Evolutionary conservation across 2,888 invertebrate genomes (phyloP), one percentile per base, ranked within the genome.

Genomic region (Girardia tigrina): DNA sequence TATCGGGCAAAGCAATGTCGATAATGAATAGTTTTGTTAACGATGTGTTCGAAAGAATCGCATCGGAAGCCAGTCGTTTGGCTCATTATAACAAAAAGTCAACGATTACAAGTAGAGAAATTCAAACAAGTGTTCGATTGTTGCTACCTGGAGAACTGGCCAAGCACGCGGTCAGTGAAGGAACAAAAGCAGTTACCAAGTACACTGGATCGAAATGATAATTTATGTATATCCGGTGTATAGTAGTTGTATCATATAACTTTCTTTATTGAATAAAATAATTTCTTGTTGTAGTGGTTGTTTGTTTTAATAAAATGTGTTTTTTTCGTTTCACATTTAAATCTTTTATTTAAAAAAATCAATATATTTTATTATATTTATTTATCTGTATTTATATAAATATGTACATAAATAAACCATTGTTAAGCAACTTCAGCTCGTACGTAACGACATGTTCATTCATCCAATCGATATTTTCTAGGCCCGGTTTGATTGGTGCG

Each of bases 1-100:
- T 90, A 74, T 88, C 89, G 0, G 87, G 86, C 27, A 89, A 89
- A 79, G 88, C 89, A 0, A 90, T 89, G 88, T 82, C 86, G 79
- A 89, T 90, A 78, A 89, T 90, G 89, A 89, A 90, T 82, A 88
- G 88, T 79, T 90, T 90, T 78, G 88, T 90, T 0, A 89, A 88
- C 79, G 90, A 90, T 79, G 88, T 89, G 80, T 86, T 90, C 80
- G 89, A 90, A 81, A 87, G 88, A 70, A 88, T 90, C 70, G 89
- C 89, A 0, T 84, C 86, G 0, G 81, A 81, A 76, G 88, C 89
- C 0, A 87, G 88, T 0, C 87, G 87, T 73, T 81, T 90, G 77
- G 88, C 88, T 0, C 87, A 87, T 12, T 88, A 88, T 81, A 87
- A 87, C 78, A 78, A 79, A 29, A 70, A 77, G 23, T 78, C 71